A percentile compares a stretch with the other conserved stretches of the same genome.
Evolutionary conservation across 2,113 vertebrate species (phyloP).

Genomic region (Mirza zaza): DNA sequence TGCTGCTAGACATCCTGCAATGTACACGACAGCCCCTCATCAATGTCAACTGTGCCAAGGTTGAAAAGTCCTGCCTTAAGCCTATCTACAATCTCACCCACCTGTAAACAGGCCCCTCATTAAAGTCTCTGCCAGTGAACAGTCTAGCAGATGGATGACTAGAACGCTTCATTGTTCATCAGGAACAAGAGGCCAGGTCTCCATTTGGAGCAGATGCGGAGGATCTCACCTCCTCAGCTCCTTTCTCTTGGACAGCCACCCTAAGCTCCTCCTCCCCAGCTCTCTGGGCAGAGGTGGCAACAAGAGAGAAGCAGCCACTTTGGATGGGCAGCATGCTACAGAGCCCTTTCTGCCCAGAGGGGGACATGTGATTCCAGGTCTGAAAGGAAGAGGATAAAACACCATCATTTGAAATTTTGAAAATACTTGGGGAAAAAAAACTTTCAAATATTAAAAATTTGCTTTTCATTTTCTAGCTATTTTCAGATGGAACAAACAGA

Average conservation of each 20-base stretch:
- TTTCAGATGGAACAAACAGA: slow-evolving; percentile 4
- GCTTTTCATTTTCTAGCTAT: slow-evolving; percentile 27
- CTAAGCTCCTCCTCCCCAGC: neutral
- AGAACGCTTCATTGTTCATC: too few species aligned
- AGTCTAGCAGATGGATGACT: neutral
- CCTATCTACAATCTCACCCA: neutral
- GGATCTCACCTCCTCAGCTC: neutral
- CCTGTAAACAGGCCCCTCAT: neutral
- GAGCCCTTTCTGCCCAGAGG: neutral
- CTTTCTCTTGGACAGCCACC: neutral
- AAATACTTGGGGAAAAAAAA: neutral
- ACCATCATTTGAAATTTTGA: neutral
- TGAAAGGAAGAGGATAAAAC: neutral
- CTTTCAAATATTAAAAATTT: neutral
- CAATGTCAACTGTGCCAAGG: neutral
- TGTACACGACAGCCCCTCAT: neutral
- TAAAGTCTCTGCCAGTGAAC: neutral
- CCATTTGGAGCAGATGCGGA: neutral
- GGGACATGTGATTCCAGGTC: neutral
- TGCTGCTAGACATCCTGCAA: neutral
- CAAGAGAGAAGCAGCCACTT: neutral
- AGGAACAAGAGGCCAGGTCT: neutral
- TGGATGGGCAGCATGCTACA: neutral
- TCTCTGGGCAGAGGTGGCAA: neutral
- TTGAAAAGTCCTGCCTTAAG: neutral